Conservation (phyloP, 1,140 invertebrate species). For the Sycobia sp. region DNA sequence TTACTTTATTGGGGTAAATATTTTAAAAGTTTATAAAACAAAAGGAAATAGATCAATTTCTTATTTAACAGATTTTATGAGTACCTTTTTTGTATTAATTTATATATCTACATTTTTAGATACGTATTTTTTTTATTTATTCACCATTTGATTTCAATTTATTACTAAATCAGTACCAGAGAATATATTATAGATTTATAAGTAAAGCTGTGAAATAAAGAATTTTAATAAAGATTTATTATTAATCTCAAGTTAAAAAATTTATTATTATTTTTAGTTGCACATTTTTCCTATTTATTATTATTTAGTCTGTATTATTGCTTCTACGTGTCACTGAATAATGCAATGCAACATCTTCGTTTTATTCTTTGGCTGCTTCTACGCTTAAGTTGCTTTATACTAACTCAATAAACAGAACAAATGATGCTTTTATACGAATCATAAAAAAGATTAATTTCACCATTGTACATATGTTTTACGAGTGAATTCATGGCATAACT, state of each 20-base stretch:
- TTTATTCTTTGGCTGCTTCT: conserved; percentile 13
- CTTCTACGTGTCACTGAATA: not conserved
- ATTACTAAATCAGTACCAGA: not conserved
- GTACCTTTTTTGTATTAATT: not conserved
- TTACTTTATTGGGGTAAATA: conserved; percentile 63
- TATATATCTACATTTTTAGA: not conserved
- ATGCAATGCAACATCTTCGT: no score
- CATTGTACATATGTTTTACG: no score
- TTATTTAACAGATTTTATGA: no score
- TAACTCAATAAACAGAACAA: no score
- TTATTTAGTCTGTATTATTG: not conserved
- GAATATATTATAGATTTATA: not conserved
- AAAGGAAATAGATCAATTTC: not conserved
- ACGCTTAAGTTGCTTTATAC: conserved; percentile 16
- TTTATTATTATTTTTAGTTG: no score
- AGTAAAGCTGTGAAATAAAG: conserved; percentile 11
- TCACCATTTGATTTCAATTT: not conserved
- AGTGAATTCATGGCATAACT: no score
- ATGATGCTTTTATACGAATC: no score
- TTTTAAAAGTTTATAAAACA: conserved; percentile 41
- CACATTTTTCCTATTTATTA: not conserved
- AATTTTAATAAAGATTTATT: conserved; percentile 3
- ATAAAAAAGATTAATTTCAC: no score
- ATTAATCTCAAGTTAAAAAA: no score
- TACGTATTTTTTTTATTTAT: conserved; percentile 9